Conservation (phyloP, 2,888 invertebrate species). For the Onthophagus sagittarius region DNA sequence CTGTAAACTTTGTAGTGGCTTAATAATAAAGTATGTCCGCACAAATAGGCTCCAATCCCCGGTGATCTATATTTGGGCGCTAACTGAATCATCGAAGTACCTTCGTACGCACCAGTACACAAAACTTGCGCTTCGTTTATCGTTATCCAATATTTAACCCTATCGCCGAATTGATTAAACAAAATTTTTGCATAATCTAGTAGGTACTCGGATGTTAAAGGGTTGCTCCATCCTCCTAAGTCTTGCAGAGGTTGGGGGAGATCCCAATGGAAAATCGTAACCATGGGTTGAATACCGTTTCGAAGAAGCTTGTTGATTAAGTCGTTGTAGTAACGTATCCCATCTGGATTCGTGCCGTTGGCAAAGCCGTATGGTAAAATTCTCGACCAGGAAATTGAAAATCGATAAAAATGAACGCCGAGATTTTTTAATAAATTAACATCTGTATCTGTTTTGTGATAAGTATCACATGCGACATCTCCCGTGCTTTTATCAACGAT, state of each 20-base stretch:
- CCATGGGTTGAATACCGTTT: constrained; percentile 55
- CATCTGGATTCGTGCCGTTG: constrained; percentile 56
- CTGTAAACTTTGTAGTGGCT: constrained; percentile 60
- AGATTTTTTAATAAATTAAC: constrained; percentile 55
- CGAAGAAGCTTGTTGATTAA: constrained; percentile 56
- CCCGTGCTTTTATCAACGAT: constrained; percentile 56
- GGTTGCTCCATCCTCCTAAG: constrained; percentile 64
- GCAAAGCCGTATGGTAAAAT: constrained; percentile 57
- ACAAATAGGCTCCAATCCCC: constrained; percentile 54
- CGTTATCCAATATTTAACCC: constrained; percentile 30
- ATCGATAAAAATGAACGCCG: constrained; percentile 56
- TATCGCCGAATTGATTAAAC: constrained; percentile 50
- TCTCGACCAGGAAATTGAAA: constrained; percentile 66
- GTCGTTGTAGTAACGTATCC: constrained; percentile 61
- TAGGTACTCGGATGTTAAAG: constrained; percentile 50
- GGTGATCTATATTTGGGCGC: constrained; percentile 2
- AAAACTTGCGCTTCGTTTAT: constrained; percentile 26
- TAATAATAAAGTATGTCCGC: constrained; percentile 56
- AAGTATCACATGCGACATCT: constrained; percentile 64
- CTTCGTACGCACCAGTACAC: constrained; percentile 22
- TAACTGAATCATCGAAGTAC: not conserved
- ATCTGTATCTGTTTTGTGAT: constrained; percentile 60
- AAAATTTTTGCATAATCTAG: constrained; percentile 57
- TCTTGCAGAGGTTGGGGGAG: constrained; percentile 56
- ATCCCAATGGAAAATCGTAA: constrained; percentile 65